Evolutionary conservation across 2,113 vertebrate species (phyloP).

Genomic region (Rhizomys pruinosus): DNA sequence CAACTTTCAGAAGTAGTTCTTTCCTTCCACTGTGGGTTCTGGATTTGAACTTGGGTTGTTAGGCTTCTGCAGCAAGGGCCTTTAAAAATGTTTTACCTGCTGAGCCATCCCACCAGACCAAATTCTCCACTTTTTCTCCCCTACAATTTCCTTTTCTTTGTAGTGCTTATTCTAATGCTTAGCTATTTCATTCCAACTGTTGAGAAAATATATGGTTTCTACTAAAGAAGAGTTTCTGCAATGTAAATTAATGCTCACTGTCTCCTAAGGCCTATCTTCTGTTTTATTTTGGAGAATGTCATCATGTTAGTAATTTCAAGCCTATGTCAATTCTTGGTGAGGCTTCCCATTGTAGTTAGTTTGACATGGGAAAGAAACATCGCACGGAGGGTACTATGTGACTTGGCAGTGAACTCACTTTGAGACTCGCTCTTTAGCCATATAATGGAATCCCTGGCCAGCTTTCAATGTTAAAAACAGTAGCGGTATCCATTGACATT

Average conservation of each 20-base stretch:
- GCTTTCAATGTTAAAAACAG: background rate
- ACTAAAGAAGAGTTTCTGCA: background rate
- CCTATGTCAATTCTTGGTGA: background rate
- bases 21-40: background rate
- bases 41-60: background rate
- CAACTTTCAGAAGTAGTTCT: background rate
- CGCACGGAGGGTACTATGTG: accelerated
- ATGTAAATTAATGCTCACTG: background rate
- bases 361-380: background rate
- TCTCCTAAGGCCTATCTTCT: background rate
- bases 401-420: background rate
- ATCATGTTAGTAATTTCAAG: background rate
- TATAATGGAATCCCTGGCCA: background rate
- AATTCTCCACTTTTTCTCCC: background rate
- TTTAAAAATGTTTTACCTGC: background rate
- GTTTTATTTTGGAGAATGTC: background rate
- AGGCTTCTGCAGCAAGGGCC: background rate
- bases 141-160: background rate
- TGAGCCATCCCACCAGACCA: background rate
- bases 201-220: background rate
- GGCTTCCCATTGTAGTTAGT: background rate
- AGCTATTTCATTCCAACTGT: background rate
- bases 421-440: background rate
- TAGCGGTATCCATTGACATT: background rate
- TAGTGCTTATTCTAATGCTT: background rate